Percentiles rank a stretch among this genome's conserved stretches.
These are phyloP conservation scores for Carettochelys insculpta DNA, from an alignment of 2,113 vertebrate species.

Conservation along the genomic window DNA sequence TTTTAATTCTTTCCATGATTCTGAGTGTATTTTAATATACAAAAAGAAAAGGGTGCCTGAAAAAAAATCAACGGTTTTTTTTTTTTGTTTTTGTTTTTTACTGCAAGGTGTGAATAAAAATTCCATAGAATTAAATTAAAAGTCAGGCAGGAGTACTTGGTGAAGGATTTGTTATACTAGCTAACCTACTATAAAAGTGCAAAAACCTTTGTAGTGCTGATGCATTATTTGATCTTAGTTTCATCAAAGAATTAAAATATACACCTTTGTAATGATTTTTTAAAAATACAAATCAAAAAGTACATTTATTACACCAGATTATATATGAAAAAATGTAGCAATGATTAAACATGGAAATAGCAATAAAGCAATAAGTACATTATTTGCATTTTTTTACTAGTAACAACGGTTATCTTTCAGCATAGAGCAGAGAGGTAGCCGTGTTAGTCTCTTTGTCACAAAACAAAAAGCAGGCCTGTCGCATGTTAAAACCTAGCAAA, in stretches of 20 bases:
- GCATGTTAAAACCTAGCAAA: no score
- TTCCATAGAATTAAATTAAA: neutral
- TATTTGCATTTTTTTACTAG: neutral
- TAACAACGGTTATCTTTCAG: neutral
- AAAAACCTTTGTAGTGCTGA: neutral
- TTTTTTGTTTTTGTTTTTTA: no score
- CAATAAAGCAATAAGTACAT: neutral
- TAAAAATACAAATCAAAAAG: neutral
- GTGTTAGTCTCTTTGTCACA: neutral
- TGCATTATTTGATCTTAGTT: neutral
- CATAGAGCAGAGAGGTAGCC: no score
- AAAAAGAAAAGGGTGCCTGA: neutral
- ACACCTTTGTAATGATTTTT: neutral
- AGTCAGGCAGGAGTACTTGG: neutral
- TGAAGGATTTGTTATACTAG: neutral
- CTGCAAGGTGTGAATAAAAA: neutral
- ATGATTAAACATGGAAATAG: neutral
- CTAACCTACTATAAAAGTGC: neutral
- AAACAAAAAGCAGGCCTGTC: no score
- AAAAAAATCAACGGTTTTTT: no score
- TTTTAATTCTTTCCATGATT: conserved; percentile 7
- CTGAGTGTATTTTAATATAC: neutral
- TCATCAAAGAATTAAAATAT: neutral
- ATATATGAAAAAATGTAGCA: neutral
- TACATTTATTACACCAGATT: neutral